Percentiles rank a stretch among this genome's conserved stretches.
phyloP scores from a whole-genome alignment of 1,140 invertebrate genomes.

The Uloborus diversus region DNA sequence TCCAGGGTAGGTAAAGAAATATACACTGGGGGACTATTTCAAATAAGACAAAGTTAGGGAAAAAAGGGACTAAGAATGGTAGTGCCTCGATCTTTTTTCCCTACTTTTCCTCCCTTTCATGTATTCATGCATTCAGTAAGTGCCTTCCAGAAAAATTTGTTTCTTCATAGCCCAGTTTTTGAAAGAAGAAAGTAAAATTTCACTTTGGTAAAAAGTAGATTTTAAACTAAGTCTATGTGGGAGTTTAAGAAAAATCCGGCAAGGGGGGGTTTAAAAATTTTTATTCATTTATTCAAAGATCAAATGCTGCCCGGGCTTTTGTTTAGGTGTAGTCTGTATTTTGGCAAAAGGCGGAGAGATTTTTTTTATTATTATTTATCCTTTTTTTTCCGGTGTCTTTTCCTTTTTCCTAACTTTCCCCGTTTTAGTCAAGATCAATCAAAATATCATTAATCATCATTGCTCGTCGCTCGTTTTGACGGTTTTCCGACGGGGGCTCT shows the following conservation, averaged over 20 bases:
- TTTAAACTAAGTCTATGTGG: conserved; percentile 54
- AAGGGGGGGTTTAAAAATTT: conserved; percentile 5
- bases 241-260: not conserved
- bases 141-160: conserved; percentile 45
- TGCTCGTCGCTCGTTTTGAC: conserved; percentile 29
- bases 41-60: conserved; percentile 23
- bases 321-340: conserved; percentile 55
- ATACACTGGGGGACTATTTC: conserved; percentile 38
- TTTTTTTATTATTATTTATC: conserved; percentile 23
- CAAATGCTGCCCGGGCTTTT: conserved; percentile 52
- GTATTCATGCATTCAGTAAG: conserved; percentile 43
- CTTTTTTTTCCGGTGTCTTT: not conserved
- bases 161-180: conserved; percentile 34
- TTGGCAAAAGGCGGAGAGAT: conserved; percentile 7
- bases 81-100: not conserved
- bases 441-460: conserved; percentile 57
- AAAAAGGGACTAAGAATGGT: not conserved
- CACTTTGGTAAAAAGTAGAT: conserved; percentile 55
- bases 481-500: conserved; percentile 9
- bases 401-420: not conserved
- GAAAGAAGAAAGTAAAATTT: conserved; percentile 47
- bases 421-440: conserved; percentile 42
- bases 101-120: conserved; percentile 8
- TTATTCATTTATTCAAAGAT: conserved; percentile 56
- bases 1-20: conserved; percentile 43